phyloP scores from a whole-genome alignment of 2,113 vertebrate species.

The Gambusia affinis region DNA sequence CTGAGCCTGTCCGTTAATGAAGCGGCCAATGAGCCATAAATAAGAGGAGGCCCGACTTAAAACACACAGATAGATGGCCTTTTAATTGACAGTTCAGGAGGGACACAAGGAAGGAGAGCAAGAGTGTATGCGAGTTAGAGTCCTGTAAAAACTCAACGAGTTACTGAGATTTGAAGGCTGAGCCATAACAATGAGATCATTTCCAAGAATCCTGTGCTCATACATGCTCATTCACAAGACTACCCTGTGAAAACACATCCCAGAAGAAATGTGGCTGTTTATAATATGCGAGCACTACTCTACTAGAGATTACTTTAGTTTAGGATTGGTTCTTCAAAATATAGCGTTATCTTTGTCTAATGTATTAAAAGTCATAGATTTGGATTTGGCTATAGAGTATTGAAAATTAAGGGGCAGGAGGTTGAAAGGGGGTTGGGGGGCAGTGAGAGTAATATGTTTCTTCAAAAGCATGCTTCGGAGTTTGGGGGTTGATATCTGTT shows the following conservation, averaged over 20 bases:
- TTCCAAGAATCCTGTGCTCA: conserved; percentile 32
- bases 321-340: not conserved
- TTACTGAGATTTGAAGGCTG: not conserved
- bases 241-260: conserved; percentile 22
- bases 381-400: not conserved
- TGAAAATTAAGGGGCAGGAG: not conserved
- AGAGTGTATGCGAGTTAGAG: conserved; percentile 4
- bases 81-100: conserved; percentile 60
- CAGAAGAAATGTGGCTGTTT: not conserved
- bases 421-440: not conserved
- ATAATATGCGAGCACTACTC: not conserved
- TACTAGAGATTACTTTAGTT: not conserved
- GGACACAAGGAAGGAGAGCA: conserved; percentile 2
- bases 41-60: conserved; percentile 65
- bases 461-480: conserved; percentile 18
- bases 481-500: conserved; percentile 63
- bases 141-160: conserved; percentile 28
- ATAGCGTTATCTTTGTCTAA: not conserved
- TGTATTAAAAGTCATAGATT: not conserved
- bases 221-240: conserved; percentile 27
- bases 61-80: conserved; percentile 62
- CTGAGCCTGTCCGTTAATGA: conserved; percentile 59
- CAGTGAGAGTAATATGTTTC: not conserved
- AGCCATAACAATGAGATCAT: conserved; percentile 39
- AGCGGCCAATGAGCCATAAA: conserved; percentile 69